Conservation (phyloP, 2,888 invertebrate genomes). For the Rhaphigaster nebulosa region DNA sequence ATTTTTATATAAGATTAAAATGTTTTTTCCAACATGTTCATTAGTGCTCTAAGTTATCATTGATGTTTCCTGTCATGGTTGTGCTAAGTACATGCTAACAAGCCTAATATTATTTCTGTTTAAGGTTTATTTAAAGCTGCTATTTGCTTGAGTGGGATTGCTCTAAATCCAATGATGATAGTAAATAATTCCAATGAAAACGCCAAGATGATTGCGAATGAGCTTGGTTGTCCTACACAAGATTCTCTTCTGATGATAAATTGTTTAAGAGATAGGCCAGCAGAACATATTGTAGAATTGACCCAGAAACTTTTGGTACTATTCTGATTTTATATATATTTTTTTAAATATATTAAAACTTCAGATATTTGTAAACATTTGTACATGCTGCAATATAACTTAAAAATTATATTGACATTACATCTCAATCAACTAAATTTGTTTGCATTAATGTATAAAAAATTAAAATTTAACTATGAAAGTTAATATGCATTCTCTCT, state of each 20-base stretch:
- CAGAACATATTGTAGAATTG: slow-evolving; percentile 65
- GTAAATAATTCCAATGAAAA: slow-evolving; percentile 73
- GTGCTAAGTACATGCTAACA: too few species aligned
- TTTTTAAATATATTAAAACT: neutral
- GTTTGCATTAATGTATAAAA: too few species aligned
- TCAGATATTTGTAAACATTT: neutral
- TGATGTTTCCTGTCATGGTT: too few species aligned
- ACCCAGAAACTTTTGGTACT: slow-evolving; percentile 8
- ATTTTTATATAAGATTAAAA: too few species aligned
- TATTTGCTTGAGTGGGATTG: slow-evolving; percentile 80
- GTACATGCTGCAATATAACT: too few species aligned
- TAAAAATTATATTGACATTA: too few species aligned
- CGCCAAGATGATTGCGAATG: slow-evolving; percentile 74
- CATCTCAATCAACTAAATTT: too few species aligned
- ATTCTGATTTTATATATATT: neutral
- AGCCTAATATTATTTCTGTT: neutral
- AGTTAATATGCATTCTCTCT: too few species aligned
- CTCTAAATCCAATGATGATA: slow-evolving; percentile 74
- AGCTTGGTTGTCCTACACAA: slow-evolving; percentile 76
- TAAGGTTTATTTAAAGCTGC: slow-evolving; percentile 73
- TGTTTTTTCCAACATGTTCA: neutral
- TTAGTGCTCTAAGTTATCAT: too few species aligned
- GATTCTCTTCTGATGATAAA: slow-evolving; percentile 73
- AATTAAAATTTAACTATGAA: too few species aligned
- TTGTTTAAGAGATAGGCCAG: slow-evolving; percentile 77